A percentile compares a stretch with the other conserved stretches of the same genome.
Evolutionary conservation across 2,113 vertebrate genomes (phyloP).

Genomic region (Rhinolophus ferrumequinum): DNA sequence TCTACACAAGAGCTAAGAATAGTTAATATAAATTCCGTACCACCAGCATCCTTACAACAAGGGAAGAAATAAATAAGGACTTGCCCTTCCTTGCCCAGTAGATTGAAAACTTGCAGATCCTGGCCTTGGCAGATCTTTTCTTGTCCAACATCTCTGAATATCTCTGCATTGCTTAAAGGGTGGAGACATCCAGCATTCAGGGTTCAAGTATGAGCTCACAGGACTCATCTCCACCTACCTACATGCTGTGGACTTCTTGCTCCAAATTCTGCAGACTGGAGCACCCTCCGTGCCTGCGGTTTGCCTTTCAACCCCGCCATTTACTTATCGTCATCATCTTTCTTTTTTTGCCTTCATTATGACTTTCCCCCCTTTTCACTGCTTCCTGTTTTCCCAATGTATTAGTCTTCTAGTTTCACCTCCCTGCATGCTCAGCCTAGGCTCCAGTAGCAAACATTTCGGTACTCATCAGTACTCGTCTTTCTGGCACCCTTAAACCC

Average conservation of each 20-base stretch:
- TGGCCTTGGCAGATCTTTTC: background rate
- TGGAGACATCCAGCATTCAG: background rate
- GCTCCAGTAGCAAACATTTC: background rate
- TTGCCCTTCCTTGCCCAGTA: background rate
- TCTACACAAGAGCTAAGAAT: constrained; percentile 47
- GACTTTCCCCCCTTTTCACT: background rate
- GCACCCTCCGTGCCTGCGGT: background rate
- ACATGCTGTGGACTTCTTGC: background rate
- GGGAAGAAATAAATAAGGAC: constrained; percentile 29
- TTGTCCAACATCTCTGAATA: background rate
- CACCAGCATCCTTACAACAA: background rate
- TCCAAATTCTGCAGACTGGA: background rate
- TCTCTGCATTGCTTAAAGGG: background rate
- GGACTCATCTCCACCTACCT: background rate
- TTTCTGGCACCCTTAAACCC: background rate
- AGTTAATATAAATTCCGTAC: constrained; percentile 40
- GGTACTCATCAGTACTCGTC: background rate
- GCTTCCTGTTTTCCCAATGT: background rate
- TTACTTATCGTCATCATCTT: background rate
- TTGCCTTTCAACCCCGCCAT: background rate
- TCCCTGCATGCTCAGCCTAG: background rate
- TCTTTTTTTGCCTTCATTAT: background rate
- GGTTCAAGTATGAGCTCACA: background rate
- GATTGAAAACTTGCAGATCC: background rate
- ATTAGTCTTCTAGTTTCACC: background rate